Conservation (phyloP, 2,888 invertebrate genomes). For the Hermaeophaga mercurialis region DNA sequence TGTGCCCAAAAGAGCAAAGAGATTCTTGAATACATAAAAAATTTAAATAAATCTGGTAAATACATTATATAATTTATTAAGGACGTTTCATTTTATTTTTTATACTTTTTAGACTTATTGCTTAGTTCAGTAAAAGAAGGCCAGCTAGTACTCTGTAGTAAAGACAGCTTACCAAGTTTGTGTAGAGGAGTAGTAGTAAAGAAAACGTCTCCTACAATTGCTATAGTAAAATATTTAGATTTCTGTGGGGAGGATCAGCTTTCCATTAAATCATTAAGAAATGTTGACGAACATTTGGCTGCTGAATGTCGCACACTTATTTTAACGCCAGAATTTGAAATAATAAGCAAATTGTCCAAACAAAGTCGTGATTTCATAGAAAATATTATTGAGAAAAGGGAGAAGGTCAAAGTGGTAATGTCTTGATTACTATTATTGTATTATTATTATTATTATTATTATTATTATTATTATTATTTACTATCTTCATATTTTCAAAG, state of each 20-base stretch:
- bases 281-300: constrained; percentile 42
- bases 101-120: constrained; percentile 36
- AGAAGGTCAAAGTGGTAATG: constrained; percentile 38
- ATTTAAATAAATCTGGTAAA: constrained; percentile 34
- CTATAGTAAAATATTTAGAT: constrained; percentile 46
- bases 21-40: constrained; percentile 36
- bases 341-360: constrained; percentile 26
- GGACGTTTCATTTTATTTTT: not conserved
- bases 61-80: constrained; percentile 3
- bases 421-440: no score
- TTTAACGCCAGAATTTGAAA: constrained; percentile 34
- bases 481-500: no score
- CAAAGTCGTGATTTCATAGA: constrained; percentile 27
- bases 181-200: constrained; percentile 43
- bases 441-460: no score
- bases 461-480: no score
- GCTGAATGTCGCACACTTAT: constrained; percentile 35
- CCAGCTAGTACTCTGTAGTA: constrained; percentile 44
- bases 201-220: constrained; percentile 30
- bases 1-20: constrained; percentile 36
- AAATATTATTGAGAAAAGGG: constrained; percentile 32
- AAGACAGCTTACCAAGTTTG: constrained; percentile 35
- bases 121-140: constrained; percentile 40
- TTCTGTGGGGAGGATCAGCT: constrained; percentile 41
- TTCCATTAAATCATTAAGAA: constrained; percentile 40